These are phyloP conservation scores for Thaumetopoea pityocampa DNA, from an alignment of 1,140 invertebrate genomes.

Conservation along the genomic window DNA sequence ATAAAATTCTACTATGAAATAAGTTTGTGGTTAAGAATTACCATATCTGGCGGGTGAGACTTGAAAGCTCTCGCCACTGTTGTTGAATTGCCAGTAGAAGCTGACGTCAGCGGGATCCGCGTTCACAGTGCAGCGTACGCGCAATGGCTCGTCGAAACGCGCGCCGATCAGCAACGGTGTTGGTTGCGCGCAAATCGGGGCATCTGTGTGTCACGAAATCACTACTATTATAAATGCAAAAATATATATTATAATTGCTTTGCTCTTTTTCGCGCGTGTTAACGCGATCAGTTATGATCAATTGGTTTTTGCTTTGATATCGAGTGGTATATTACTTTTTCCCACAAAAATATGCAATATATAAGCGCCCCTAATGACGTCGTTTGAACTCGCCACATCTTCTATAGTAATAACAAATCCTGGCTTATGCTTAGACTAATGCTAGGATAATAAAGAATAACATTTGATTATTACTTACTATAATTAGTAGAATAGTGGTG, in stretches of 20 bases:
- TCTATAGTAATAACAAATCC: no score
- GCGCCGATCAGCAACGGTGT: conserved; percentile 86
- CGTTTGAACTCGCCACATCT: no score
- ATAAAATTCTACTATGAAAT: no score
- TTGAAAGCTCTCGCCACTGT: conserved; percentile 89
- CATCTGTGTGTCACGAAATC: conserved; percentile 75
- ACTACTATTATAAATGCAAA: not conserved
- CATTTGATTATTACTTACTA: no score
- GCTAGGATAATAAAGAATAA: no score
- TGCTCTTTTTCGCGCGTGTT: not conserved
- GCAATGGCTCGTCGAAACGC: conserved; percentile 87
- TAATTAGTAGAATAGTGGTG: no score
- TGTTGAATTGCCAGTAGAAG: conserved; percentile 93
- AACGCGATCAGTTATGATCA: no score
- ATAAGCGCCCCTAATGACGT: no score
- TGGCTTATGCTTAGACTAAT: no score
- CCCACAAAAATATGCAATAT: no score
- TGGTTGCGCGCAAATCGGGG: conserved; percentile 85
- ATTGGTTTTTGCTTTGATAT: no score
- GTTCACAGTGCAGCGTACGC: conserved; percentile 88
- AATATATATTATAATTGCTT: not conserved
- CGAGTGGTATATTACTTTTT: no score
- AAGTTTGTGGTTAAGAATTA: conserved; percentile 12
- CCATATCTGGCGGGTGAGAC: conserved; percentile 81
- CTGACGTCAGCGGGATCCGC: conserved; percentile 89